Percentiles rank a stretch among this genome's conserved stretches.
Conservation (phyloP, 2,888 invertebrate species). For the Catocala fraxini region DNA sequence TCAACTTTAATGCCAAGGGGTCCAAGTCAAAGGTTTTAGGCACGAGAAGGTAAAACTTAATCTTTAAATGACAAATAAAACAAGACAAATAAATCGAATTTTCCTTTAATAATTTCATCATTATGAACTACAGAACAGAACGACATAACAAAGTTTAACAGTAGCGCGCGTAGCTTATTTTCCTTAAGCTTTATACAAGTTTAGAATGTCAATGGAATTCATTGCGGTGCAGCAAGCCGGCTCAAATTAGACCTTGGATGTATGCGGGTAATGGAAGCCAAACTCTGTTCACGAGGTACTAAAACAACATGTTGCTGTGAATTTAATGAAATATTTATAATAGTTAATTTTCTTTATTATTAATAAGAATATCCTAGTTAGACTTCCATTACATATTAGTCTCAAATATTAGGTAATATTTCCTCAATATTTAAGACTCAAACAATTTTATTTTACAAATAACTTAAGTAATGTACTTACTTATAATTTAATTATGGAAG, state of each 20-base stretch:
- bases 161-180: slow-evolving; percentile 50
- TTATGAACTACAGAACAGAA: slow-evolving; percentile 62
- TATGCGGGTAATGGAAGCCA: slow-evolving; percentile 40
- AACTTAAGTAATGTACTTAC: slow-evolving; percentile 39
- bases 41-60: too few species aligned
- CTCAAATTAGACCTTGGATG: slow-evolving; percentile 11
- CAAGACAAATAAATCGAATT: slow-evolving; percentile 47
- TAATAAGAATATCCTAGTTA: slow-evolving; percentile 10
- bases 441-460: slow-evolving; percentile 20
- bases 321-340: too few species aligned
- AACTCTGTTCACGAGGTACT: not conserved
- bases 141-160: slow-evolving; percentile 59
- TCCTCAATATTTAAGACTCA: slow-evolving; percentile 11
- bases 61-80: slow-evolving; percentile 36
- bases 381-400: slow-evolving; percentile 39
- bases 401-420: not conserved
- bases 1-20: too few species aligned
- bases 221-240: slow-evolving; percentile 44
- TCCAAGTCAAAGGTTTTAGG: too few species aligned
- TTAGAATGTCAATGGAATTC: slow-evolving; percentile 27
- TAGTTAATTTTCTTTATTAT: too few species aligned
- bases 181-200: slow-evolving; percentile 42
- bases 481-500: slow-evolving; percentile 47
- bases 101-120: slow-evolving; percentile 63
- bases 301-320: too few species aligned